Evolutionary conservation across 2,888 invertebrate genomes (phyloP).

Genomic region (Argyresthia albistria): DNA sequence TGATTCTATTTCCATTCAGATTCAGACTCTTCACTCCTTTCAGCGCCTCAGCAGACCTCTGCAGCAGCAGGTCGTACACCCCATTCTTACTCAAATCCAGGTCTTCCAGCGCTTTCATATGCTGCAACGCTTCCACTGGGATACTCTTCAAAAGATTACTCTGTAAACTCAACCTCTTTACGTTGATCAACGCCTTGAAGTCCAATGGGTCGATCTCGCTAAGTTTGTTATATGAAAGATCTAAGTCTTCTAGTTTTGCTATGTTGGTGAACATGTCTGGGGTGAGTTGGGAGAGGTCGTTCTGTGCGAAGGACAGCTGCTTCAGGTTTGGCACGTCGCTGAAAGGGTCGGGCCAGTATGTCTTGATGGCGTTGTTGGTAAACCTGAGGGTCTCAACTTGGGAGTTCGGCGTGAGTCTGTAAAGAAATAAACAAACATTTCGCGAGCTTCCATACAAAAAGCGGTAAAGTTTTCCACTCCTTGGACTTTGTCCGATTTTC

Average conservation of each 20-base stretch:
- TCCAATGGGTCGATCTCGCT: constrained; percentile 43
- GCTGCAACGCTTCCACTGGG: constrained; percentile 43
- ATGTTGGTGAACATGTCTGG: constrained; percentile 59
- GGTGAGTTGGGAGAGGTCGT: constrained; percentile 53
- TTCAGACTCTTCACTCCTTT: constrained; percentile 47
- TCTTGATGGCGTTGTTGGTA: constrained; percentile 51
- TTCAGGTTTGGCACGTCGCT: constrained; percentile 45
- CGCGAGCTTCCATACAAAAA: no score
- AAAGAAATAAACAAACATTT: constrained; percentile 15
- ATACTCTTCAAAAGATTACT: constrained; percentile 53
- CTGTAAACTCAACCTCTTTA: constrained; percentile 57
- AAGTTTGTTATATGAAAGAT: constrained; percentile 66
- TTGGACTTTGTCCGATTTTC: no score
- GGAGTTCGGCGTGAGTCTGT: constrained; percentile 54
- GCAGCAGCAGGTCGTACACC: constrained; percentile 43
- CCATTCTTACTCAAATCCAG: constrained; percentile 66
- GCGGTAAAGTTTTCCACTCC: background rate
- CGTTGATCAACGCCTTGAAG: constrained; percentile 39
- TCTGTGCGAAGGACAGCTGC: constrained; percentile 60
- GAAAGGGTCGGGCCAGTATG: constrained; percentile 62
- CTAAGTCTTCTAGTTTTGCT: constrained; percentile 50
- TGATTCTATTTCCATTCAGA: constrained; percentile 61
- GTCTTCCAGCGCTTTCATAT: constrained; percentile 45
- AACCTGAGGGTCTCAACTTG: constrained; percentile 50
- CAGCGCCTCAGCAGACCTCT: constrained; percentile 29